Evolutionary conservation across 2,797 vertebrate species (phyloP).

Genomic region (Bovichtus variegatus): DNA sequence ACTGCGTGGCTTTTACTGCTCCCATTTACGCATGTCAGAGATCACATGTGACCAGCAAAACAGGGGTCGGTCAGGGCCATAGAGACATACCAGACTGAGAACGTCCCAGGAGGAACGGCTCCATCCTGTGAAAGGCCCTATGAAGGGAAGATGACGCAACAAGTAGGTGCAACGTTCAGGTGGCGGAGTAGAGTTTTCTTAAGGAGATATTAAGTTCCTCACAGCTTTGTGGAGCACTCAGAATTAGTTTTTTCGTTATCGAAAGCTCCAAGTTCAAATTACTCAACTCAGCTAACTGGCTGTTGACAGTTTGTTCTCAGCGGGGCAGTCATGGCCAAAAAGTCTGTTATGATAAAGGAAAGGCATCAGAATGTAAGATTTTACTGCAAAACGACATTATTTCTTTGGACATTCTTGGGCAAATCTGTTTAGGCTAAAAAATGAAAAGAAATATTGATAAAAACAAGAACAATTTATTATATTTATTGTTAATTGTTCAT

Average conservation of each 20-base stretch:
- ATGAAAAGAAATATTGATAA: not conserved
- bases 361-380: not conserved
- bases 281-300: not conserved
- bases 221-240: no score
- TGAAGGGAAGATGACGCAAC: not conserved
- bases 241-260: not conserved
- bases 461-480: not conserved
- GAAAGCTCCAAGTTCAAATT: not conserved
- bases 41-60: constrained; percentile 24
- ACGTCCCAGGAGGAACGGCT: not conserved
- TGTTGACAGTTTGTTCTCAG: not conserved
- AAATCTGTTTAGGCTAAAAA: not conserved
- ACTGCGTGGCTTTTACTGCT: constrained; percentile 22
- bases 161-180: not conserved
- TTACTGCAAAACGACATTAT: not conserved
- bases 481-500: no score
- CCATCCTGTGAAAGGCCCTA: not conserved
- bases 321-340: not conserved
- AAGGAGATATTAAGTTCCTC: not conserved
- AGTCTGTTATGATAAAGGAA: not conserved
- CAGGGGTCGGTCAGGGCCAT: constrained; percentile 22
- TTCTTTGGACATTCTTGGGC: not conserved
- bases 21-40: constrained; percentile 11
- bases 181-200: not conserved
- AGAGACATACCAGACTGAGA: not conserved